Evolutionary conservation across 2,888 invertebrate genomes (phyloP), one percentile per base, ranked within the genome.

Genomic region (Phaedon cochleariae): DNA sequence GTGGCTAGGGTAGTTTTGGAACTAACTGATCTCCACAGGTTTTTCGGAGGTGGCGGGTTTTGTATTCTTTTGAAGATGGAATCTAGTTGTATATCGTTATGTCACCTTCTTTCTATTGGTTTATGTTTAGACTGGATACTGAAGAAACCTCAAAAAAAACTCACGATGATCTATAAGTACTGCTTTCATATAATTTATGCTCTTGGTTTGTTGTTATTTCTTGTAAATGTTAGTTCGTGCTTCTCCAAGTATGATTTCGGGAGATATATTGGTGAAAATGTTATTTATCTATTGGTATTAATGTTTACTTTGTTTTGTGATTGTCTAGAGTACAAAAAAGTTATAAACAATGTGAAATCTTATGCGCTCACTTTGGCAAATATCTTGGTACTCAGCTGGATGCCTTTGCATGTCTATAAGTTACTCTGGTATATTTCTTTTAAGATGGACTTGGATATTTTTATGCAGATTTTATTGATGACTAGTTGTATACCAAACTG

Each of bases 341-440:
- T 18, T 20, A 18, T 52, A 15, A 31, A n/a, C 31, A 52, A 48
- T 21, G 20, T 6, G 22, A 54, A 68, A 48, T 20, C 18, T 5
- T 65, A 64, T 37, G 21, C 49, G 9, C 17, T 68, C n/a, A 64
- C 37, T 10, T 12, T 66, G 17, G 62, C 70, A 10, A 71, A 58
- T 63, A 49, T 65, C 31, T 62, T 67, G 3, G 26, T 68, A 9
- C 34, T 73, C 5, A 66, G 41, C 22, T 72, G 70, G 61, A 34
- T 68, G 15, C 74, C 72, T n/a, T 21, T 66, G 20, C 55, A 69
- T 31, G 26, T 74, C 29, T 70, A 68, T 46, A 61, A 69, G 12
- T 53, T 58, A 29, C 21, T 68, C 1, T 48, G 20, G 20, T 4
- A 12, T 48, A 12, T 48, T 20, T 48, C 48, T 20, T 20, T 4